Evolutionary conservation across 1,140 invertebrate species (phyloP), one percentile per base, ranked within the genome.

Genomic region (Zaprionus capensis): DNA sequence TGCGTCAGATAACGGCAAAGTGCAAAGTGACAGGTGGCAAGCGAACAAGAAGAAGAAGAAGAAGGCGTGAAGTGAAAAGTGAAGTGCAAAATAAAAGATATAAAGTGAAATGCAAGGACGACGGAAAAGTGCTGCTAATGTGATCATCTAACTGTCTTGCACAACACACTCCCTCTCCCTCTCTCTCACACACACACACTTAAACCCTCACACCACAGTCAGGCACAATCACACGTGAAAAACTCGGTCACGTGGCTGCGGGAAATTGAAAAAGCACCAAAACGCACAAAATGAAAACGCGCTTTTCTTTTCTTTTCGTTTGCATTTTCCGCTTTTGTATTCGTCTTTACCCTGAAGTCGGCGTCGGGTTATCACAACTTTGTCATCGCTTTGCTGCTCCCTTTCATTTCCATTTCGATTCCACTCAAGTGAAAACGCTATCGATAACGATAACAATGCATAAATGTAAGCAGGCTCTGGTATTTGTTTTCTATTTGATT

Each of bases 41-140:
- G 63, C 55, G 26, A 17, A 51, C 14, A 51, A 26, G 36, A 41
- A 59, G 17, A 31, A 51, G 17, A 26, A 11, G 46, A 59, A 49
- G 26, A 34, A 53, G 4, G 61, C 51, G 73, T 53, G 61, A 49
- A 75, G 76, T 78, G 71, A 51, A 64, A 81, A 81, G 73, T 81
- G 68, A 20, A 81, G 26, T 68, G 67, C 9, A 11, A 34, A 34
- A 64, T 28, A 72, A 81, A 69, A 64, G 24, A 56, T 31, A 56
- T 56, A 78, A 81, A 81, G 65, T 76, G 57, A 26, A 74, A 80
- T 79, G 71, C 82, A 86, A 56, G n/a, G 49, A 70, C 41, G 7
- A 59, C 20, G 49, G 31, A 28, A 65, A 44, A 72, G 36, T 69
- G 56, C 58, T 62, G 49, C 28, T 44, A 72, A 74, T 66, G 65